Conservation (phyloP, 2,888 invertebrate genomes). For the Brenthis hecate region DNA sequence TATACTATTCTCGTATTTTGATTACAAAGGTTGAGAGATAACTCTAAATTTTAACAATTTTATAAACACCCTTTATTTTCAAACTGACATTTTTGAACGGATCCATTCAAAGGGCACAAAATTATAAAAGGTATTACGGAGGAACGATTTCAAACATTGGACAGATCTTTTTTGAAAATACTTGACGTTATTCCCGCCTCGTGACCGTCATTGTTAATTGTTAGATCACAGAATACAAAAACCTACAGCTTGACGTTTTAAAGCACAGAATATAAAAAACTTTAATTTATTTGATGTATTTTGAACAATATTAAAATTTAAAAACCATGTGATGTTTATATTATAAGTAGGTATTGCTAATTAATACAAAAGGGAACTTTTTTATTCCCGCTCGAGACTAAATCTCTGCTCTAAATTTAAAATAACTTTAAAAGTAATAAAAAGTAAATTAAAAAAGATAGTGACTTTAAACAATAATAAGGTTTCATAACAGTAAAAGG, state of each 20-base stretch:
- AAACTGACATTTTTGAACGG: constrained; percentile 8
- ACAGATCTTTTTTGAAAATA: constrained; percentile 6
- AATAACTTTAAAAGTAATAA: too few relatives aligned
- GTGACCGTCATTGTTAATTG: background rate
- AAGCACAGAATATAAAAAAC: background rate
- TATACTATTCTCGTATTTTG: too few relatives aligned
- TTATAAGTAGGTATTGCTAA: too few relatives aligned
- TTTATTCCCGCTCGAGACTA: too few relatives aligned
- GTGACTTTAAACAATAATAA: too few relatives aligned
- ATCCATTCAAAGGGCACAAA: constrained; percentile 16
- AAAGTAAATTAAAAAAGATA: too few relatives aligned
- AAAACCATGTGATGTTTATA: too few relatives aligned
- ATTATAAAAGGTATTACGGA: constrained; percentile 3
- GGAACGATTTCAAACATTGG: constrained; percentile 5
- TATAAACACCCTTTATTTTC: constrained; percentile 12
- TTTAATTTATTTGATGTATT: background rate
- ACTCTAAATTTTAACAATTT: constrained; percentile 10
- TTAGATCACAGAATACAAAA: constrained; percentile 5
- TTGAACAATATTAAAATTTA: background rate
- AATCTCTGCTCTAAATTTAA: too few relatives aligned
- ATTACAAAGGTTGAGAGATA: constrained; percentile 12
- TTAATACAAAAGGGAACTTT: too few relatives aligned
- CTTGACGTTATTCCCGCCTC: background rate
- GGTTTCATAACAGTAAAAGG: too few relatives aligned
- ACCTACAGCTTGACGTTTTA: too few relatives aligned